phyloP scores from a whole-genome alignment of 2,797 vertebrate species.

The Loris lydekkerianus region DNA sequence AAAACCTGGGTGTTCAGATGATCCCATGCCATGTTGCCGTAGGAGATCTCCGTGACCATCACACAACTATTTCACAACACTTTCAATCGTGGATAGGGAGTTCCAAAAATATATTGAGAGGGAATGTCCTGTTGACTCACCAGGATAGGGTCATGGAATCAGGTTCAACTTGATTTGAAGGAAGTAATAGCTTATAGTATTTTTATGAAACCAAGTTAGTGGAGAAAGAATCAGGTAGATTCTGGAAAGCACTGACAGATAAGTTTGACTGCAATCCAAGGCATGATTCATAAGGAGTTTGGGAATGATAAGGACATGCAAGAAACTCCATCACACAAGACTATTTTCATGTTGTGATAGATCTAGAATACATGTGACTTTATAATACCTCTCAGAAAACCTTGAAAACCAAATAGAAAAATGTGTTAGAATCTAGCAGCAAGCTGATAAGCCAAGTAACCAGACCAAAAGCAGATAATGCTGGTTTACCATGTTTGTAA shows the following conservation, averaged over 20 bases:
- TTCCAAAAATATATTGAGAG: background rate
- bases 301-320: background rate
- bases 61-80: background rate
- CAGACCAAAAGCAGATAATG: background rate
- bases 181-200: background rate
- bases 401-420: background rate
- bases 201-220: background rate
- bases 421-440: background rate
- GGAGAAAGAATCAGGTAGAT: background rate
- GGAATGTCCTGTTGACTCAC: background rate
- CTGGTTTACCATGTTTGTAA: background rate
- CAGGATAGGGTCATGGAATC: background rate
- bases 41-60: background rate
- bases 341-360: background rate
- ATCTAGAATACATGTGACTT: background rate
- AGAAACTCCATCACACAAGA: background rate
- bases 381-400: background rate
- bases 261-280: background rate
- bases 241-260: background rate
- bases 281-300: background rate
- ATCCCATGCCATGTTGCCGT: background rate
- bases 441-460: background rate
- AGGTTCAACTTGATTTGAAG: background rate
- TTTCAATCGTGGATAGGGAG: accelerated
- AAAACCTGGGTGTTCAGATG: background rate